These are phyloP conservation scores for Ctenicera cuprea DNA, from an alignment of 2,888 invertebrate genomes.

Conservation along the genomic window DNA sequence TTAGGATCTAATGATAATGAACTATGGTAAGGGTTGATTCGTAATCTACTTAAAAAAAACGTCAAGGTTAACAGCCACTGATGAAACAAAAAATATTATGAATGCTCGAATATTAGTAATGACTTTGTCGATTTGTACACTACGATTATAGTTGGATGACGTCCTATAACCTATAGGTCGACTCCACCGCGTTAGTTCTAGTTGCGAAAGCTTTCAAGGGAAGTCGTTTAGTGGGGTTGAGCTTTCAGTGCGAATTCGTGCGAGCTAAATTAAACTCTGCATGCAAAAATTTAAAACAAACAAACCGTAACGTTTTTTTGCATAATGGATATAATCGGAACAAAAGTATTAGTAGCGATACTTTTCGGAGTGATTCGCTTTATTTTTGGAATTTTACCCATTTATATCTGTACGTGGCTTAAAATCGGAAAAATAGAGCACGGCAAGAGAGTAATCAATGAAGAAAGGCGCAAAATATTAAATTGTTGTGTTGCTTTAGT, in stretches of 20 bases:
- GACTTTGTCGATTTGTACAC: slow-evolving; percentile 11
- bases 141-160: not conserved
- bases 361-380: slow-evolving; percentile 73
- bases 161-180: slow-evolving; percentile 9
- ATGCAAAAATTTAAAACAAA: not conserved
- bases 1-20: too few species aligned
- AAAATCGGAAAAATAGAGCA: slow-evolving; percentile 66
- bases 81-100: not conserved
- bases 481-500: slow-evolving; percentile 68
- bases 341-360: slow-evolving; percentile 73
- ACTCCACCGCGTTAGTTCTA: not conserved
- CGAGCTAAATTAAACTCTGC: not conserved
- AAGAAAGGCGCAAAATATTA: slow-evolving; percentile 65
- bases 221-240: not conserved
- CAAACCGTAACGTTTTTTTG: not conserved
- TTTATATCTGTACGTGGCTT: slow-evolving; percentile 71
- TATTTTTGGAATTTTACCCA: slow-evolving; percentile 73
- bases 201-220: not conserved
- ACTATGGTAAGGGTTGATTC: too few species aligned
- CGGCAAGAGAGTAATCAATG: slow-evolving; percentile 64
- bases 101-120: not conserved
- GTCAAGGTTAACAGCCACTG: too few species aligned
- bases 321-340: slow-evolving; percentile 69
- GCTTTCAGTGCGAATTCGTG: not conserved
- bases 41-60: too few species aligned